Percentiles rank a stretch among this genome's conserved stretches.
Conservation (phyloP, 1,140 invertebrate genomes). For the Euglossa dilemma region DNA sequence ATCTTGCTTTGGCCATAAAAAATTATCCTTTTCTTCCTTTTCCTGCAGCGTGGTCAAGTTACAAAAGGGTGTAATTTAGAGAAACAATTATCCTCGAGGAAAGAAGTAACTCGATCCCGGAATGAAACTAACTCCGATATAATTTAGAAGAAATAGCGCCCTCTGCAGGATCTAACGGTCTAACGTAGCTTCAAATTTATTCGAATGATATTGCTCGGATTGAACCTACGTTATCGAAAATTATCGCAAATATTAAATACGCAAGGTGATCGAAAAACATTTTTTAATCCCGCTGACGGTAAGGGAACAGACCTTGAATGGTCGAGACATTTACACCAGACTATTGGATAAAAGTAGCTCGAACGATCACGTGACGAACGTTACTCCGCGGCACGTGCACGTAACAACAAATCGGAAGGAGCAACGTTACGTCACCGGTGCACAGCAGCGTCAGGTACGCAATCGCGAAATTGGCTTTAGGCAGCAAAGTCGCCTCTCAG, state of each 20-base stretch:
- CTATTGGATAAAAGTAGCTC: not conserved
- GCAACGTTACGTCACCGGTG: conserved; percentile 14
- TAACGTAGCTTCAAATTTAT: not conserved
- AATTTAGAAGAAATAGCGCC: not conserved
- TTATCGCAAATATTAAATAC: no score
- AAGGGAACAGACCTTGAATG: not conserved
- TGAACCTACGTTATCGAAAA: no score
- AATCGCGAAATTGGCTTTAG: conserved; percentile 34
- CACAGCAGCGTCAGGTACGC: not conserved
- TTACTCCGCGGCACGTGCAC: not conserved
- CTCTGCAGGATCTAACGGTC: not conserved
- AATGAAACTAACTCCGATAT: not conserved
- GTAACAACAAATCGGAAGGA: conserved; percentile 44
- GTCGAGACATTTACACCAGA: not conserved
- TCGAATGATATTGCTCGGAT: no score
- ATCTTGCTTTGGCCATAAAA: not conserved
- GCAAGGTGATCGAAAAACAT: no score
- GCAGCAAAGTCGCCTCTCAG: not conserved
- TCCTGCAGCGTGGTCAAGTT: not conserved
- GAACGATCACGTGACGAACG: conserved; percentile 19
- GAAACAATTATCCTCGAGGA: conserved; percentile 15
- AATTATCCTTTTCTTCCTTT: not conserved
- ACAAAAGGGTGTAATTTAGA: conserved; percentile 17
- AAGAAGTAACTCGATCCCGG: not conserved
- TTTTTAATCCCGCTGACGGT: not conserved